Conservation (phyloP, 2,797 vertebrate genomes). For the Myotis findleyi region DNA sequence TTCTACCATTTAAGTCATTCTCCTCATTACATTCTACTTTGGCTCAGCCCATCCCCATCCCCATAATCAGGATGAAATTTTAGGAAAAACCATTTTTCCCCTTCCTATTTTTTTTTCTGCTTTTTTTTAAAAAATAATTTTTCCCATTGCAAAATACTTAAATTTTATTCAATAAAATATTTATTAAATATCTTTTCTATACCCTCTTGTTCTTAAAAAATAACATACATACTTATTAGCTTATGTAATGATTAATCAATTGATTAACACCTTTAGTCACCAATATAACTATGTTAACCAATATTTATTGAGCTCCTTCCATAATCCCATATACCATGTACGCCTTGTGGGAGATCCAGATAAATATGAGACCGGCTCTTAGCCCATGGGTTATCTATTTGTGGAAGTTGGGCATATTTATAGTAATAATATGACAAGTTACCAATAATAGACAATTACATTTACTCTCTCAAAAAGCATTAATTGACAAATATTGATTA, state of each 20-base stretch:
- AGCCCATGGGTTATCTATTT: background rate
- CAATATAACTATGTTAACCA: background rate
- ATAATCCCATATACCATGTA: background rate
- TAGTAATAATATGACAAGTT: background rate
- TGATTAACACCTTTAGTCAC: background rate
- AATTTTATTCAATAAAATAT: slow-evolving; percentile 33
- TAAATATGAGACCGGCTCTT: background rate
- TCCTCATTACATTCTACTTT: slow-evolving; percentile 73
- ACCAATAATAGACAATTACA: background rate
- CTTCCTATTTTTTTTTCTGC: slow-evolving; percentile 18
- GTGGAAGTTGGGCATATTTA: background rate
- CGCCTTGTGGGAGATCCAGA: background rate
- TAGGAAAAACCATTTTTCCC: slow-evolving; percentile 53
- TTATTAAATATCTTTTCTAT: background rate
- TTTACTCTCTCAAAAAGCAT: slow-evolving; percentile 10
- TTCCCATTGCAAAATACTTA: slow-evolving; percentile 34
- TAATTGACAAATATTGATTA: background rate
- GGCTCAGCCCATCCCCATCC: slow-evolving; percentile 68
- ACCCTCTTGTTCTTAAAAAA: background rate
- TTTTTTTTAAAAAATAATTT: background rate
- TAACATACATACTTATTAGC: background rate
- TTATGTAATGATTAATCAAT: background rate
- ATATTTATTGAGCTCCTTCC: background rate
- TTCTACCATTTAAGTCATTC: slow-evolving; percentile 81
- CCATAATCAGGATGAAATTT: slow-evolving; percentile 74